Evolutionary conservation across 1,140 invertebrate genomes (phyloP), one percentile per base, ranked within the genome.

Genomic region (Nilaparvata lugens): DNA sequence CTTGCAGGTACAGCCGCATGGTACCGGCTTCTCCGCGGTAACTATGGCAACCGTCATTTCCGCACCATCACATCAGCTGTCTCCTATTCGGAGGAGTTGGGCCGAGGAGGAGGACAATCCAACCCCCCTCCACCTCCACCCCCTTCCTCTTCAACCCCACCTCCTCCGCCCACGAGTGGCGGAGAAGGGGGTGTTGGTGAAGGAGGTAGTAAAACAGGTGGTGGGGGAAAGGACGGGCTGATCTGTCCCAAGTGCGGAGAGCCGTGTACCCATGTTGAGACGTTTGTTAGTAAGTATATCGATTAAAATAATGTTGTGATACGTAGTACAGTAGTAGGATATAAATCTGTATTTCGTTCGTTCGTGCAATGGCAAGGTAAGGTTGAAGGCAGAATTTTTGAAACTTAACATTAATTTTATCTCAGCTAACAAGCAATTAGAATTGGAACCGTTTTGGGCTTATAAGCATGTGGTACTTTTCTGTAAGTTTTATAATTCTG

Each of bases 161-260:
- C 45, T 1, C 45, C 45, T 5, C 45, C 42, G 13, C 42, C 45
- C 2, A 18, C 45, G 2, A 19, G 4, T 14, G 16, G 5, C 2
- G 45, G 45, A 7, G 21, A 11, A 6, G 21, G 45, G 16, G 21
- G 21, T 2, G 21, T 5, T 6, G 21, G 7, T 4, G 21, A 23
- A 7, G 21, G 45, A 1, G 45, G 45, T 2, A 48, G 21, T 7
- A 48, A 48, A 14, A 16, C 45, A 4, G 63, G 65, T n/a, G 63
- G 65, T 11, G 62, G 64, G 38, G 74, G 74, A 38, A 72, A 72
- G 35, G 75, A 76, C 43, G 79, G 79, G 21, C 76, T 92, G 0
- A 83, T 82, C 21, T 97, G 95, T 73, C 94, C 94, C 6, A 95
- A 96, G 75, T 97, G 94, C 76, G 94, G 93, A 0, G 93, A 95